Conservation (phyloP, 1,140 invertebrate species). For the Zaprionus nigranus region DNA sequence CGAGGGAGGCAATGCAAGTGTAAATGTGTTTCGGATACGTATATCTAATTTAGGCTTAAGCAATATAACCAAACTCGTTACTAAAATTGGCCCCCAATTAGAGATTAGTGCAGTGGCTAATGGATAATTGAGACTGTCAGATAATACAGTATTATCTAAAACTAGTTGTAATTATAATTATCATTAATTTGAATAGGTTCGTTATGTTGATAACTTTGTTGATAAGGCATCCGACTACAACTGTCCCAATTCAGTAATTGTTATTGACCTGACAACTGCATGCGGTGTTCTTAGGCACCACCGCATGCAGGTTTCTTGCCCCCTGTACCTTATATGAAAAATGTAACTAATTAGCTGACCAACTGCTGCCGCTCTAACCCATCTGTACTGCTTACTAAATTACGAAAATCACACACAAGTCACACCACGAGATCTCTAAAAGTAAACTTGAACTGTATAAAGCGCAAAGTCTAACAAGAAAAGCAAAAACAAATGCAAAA, state of each 20-base stretch:
- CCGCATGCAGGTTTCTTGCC: too few species aligned
- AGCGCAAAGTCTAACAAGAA: slow-evolving; percentile 37
- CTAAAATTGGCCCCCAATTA: slow-evolving; percentile 34
- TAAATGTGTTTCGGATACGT: slow-evolving; percentile 26
- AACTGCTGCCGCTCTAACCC: slow-evolving; percentile 22
- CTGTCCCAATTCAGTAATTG: not conserved
- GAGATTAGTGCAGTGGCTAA: slow-evolving; percentile 3
- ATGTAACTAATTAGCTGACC: slow-evolving; percentile 27
- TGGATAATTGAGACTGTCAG: not conserved
- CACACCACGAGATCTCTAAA: not conserved
- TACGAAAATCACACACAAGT: slow-evolving; percentile 18
- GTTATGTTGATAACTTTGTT: not conserved
- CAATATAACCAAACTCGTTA: slow-evolving; percentile 48
- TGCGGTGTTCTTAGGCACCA: too few species aligned
- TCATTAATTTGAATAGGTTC: too few species aligned
- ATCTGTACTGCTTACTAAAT: slow-evolving; percentile 29
- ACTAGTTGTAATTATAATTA: slow-evolving; percentile 12
- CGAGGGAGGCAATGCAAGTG: slow-evolving; percentile 13
- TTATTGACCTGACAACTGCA: too few species aligned
- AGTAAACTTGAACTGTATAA: slow-evolving; percentile 29
- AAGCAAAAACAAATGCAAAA: slow-evolving; percentile 35
- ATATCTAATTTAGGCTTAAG: slow-evolving; percentile 63
- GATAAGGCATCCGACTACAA: not conserved
- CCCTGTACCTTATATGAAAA: not conserved
- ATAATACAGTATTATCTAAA: not conserved